Evolutionary conservation across 2,113 vertebrate species (phyloP).

Genomic region (Bufo gargarizans): DNA sequence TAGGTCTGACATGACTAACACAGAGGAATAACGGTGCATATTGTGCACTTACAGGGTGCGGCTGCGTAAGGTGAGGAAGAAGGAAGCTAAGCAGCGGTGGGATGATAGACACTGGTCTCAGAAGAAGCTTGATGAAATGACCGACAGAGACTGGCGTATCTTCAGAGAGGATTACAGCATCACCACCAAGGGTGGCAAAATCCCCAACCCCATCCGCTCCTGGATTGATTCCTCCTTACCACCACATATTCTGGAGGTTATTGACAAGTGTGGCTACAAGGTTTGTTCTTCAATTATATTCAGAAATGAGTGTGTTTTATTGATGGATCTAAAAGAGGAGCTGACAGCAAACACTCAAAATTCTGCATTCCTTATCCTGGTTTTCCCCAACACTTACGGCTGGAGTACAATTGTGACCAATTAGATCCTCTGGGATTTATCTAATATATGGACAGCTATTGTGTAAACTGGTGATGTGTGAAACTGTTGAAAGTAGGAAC

Average conservation of each 20-base stretch:
- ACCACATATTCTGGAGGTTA: slow-evolving; percentile 95
- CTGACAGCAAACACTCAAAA: too few relatives aligned
- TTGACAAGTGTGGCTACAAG: slow-evolving; percentile 98
- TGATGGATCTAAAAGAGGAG: too few relatives aligned
- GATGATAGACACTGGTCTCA: slow-evolving; percentile 98
- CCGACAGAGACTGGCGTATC: slow-evolving; percentile 96
- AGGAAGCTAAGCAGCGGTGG: slow-evolving; percentile 98
- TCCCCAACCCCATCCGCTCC: slow-evolving; percentile 96
- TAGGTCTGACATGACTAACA: neutral
- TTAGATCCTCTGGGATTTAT: too few relatives aligned
- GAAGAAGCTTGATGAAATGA: slow-evolving; percentile 99
- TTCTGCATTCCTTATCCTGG: too few relatives aligned
- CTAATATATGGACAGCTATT: neutral
- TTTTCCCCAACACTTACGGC: too few relatives aligned
- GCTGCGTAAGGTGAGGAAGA: slow-evolving; percentile 93
- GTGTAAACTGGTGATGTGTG: neutral
- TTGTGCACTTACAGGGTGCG: slow-evolving; percentile 72
- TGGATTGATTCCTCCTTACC: slow-evolving; percentile 96
- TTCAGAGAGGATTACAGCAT: slow-evolving; percentile 98
- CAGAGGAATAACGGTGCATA: neutral
- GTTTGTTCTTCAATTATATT: slow-evolving; percentile 65
- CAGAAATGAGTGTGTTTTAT: neutral
- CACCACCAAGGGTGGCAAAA: slow-evolving; percentile 98
- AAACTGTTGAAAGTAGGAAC: too few relatives aligned
- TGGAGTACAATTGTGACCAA: too few relatives aligned